phyloP scores from a whole-genome alignment of 2,888 invertebrate species.

The Pantelozetes paolii region DNA sequence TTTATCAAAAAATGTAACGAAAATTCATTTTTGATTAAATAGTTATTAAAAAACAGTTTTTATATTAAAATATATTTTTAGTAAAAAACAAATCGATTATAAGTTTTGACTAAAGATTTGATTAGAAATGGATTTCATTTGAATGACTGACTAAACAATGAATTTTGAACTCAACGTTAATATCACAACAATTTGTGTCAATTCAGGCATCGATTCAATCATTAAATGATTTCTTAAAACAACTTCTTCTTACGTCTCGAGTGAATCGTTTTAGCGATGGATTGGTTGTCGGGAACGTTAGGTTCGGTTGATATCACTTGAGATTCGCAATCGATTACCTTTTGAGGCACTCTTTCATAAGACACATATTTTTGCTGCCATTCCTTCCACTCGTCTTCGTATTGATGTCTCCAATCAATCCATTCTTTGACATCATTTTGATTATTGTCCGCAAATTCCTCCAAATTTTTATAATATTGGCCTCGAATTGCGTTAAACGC shows the following conservation, averaged over 20 bases:
- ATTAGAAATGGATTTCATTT: neutral
- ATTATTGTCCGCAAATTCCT: conserved; percentile 54
- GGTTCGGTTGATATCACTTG: neutral
- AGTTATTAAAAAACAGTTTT: no score
- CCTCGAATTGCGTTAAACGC: conserved; percentile 85
- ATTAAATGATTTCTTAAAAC: neutral
- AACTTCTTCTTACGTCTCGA: neutral
- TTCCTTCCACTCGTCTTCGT: conserved; percentile 5
- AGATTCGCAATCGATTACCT: neutral
- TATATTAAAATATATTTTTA: no score
- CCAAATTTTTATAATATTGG: conserved; percentile 81
- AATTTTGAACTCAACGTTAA: no score
- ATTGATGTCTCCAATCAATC: conserved; percentile 49
- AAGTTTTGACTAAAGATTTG: neutral
- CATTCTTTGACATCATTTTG: conserved; percentile 49
- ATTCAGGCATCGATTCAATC: neutral
- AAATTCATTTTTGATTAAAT: neutral
- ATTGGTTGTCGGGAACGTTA: neutral
- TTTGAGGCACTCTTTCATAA: neutral
- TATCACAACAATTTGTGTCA: no score
- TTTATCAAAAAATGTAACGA: neutral
- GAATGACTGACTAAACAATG: neutral
- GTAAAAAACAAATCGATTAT: no score
- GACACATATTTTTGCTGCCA: conserved; percentile 3
- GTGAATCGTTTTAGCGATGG: neutral